Conservation (phyloP, 2,888 invertebrate genomes). For the Camponotus fellah region DNA sequence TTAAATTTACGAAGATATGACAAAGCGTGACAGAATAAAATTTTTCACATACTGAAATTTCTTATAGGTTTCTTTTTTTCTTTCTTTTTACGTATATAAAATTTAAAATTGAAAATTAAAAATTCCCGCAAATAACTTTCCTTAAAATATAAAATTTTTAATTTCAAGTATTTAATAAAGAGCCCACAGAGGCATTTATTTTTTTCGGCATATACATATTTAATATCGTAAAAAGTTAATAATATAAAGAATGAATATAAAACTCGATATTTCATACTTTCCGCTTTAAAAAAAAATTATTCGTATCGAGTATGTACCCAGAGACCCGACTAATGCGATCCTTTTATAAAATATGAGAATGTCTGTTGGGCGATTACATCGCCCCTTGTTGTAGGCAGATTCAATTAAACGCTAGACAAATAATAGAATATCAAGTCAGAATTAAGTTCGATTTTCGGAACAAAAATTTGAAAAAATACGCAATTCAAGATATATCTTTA, state of each 20-base stretch:
- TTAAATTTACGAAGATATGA: not conserved
- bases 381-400: conserved; percentile 46
- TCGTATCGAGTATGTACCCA: not conserved
- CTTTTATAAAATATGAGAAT: conserved; percentile 25
- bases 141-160: not conserved
- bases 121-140: not conserved
- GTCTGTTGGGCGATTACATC: conserved; percentile 36
- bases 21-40: not conserved
- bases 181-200: not conserved
- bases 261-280: not conserved
- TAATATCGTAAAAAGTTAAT: not conserved
- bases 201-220: not conserved
- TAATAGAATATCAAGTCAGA: conserved; percentile 12
- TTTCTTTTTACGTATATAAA: not conserved
- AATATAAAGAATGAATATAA: not conserved
- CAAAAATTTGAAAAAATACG: not conserved
- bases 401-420: conserved; percentile 41
- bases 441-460: conserved; percentile 18
- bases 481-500: not conserved
- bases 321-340: conserved; percentile 22
- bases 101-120: not conserved
- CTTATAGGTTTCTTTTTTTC: not conserved
- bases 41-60: not conserved
- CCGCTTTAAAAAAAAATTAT: conserved; percentile 16
- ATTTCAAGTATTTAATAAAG: conserved; percentile 1